Base-by-base conservation (phyloP, 2,113 vertebrate species). In the Kryptolebias marmoratus region DNA sequence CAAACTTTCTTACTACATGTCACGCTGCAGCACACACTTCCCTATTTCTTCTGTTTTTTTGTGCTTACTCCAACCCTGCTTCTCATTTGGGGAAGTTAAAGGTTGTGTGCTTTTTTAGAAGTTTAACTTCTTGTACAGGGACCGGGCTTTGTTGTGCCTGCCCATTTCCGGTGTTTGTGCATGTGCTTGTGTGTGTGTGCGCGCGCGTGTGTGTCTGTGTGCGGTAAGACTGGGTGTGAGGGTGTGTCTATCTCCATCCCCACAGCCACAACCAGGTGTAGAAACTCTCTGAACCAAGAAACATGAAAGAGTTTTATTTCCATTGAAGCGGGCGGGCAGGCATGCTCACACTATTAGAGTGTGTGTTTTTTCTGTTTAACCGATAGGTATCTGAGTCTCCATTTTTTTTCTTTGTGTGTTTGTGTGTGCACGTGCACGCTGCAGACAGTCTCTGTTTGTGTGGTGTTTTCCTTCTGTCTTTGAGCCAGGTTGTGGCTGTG, bases 201-300 rank as follows among this genome's bases (percentile, higher is more conserved):
- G 49, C 36, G 57, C 68, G 53, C 39, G 57, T 70, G 53, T 67
- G 72, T 63, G 74, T 36, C 48, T 68, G 62, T 80, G 66, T 82
- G 81, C 58, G 82, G 85, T 72, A 66, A 57, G 76, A 68, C 71
- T 79, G 78, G 85, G 84, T 71, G 79, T 70, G 73, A 80, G 81
- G 87, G 87, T 83, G 83, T 85, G 87, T 83, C 86, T 79, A 62
- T 76, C 71, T 69, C 77, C 76, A 68, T 81, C 68, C 27, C 74
- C 71, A n/a, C 49, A 83, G 84, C 90, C 87, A 77, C 84, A 88
- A 79, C 89, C 92, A 92, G 92, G 93, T 93, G 91, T 91, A 84
- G 89, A 91, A 91, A 79, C 82, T 76, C 83, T 90, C 87, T 89
- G 80, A 89, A 86, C 70, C 75, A 61, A 75, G 45, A 85, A 71